These are phyloP conservation scores for Ardeotis arabs DNA, from an alignment of 2,113 vertebrate genomes.

Conservation along the genomic window DNA sequence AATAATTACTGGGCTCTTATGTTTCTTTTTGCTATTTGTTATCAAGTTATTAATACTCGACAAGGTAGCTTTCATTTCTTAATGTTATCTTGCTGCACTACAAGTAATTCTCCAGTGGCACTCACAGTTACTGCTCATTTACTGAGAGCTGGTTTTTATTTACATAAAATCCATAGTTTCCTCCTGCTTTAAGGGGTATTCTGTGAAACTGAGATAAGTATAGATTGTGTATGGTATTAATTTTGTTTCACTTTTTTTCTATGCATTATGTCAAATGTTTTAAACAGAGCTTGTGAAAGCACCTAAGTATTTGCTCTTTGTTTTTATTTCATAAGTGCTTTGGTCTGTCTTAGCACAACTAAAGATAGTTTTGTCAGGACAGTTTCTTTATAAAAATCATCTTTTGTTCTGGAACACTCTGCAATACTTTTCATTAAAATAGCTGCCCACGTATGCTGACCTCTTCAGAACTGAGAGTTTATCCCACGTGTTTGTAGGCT, in stretches of 20 bases:
- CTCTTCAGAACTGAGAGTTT: not conserved
- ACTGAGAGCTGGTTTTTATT: not conserved
- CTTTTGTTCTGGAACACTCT: not conserved
- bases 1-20: not conserved
- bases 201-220: not conserved
- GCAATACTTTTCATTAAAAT: not conserved
- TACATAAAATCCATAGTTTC: not conserved
- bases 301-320: not conserved
- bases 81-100: not conserved
- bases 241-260: not conserved
- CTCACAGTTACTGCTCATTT: not conserved
- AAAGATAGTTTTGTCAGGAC: not conserved
- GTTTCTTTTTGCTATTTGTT: not conserved
- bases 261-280: not conserved
- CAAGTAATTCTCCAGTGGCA: not conserved
- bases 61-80: not conserved
- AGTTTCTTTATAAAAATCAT: not conserved
- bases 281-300: not conserved
- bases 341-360: not conserved
- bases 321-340: not conserved
- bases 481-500: not conserved
- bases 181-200: not conserved
- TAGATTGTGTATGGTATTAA: not conserved
- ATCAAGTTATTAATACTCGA: not conserved
- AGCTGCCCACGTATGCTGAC: not conserved